Conservation (phyloP, 2,888 invertebrate species). For the Drosophila sordidula region DNA sequence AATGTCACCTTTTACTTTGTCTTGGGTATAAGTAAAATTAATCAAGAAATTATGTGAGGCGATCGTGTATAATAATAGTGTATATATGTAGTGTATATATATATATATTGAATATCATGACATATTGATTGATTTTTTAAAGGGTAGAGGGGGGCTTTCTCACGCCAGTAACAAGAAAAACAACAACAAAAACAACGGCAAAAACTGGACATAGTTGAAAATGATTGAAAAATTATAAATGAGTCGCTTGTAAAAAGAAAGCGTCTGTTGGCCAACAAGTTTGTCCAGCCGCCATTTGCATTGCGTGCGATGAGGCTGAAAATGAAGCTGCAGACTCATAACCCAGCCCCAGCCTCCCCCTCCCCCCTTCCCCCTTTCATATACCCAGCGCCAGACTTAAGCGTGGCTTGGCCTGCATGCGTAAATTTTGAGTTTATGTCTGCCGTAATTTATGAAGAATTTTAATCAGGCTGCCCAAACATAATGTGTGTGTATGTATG, state of each 20-base stretch:
- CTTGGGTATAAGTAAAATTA: too few species aligned
- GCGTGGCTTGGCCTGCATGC: conserved; percentile 21
- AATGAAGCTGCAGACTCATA: conserved; percentile 1
- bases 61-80: too few species aligned
- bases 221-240: conserved; percentile 16
- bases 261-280: conserved; percentile 28
- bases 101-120: not conserved
- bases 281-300: conserved; percentile 34
- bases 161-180: conserved; percentile 16
- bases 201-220: conserved; percentile 2
- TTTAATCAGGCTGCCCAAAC: conserved; percentile 51
- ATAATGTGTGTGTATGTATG: conserved; percentile 3
- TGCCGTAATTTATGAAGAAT: conserved; percentile 54
- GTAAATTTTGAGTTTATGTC: conserved; percentile 31
- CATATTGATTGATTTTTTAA: conserved; percentile 32
- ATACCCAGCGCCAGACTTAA: not conserved
- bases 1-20: too few species aligned
- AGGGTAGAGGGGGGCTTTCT: conserved; percentile 13
- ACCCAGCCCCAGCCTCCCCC: not conserved
- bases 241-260: conserved; percentile 25
- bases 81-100: too few species aligned
- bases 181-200: conserved; percentile 3
- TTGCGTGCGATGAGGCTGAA: conserved; percentile 21
- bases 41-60: too few species aligned
- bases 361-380: too few species aligned